phyloP scores from a whole-genome alignment of 2,797 vertebrate species.

The Eulemur coronatus region DNA sequence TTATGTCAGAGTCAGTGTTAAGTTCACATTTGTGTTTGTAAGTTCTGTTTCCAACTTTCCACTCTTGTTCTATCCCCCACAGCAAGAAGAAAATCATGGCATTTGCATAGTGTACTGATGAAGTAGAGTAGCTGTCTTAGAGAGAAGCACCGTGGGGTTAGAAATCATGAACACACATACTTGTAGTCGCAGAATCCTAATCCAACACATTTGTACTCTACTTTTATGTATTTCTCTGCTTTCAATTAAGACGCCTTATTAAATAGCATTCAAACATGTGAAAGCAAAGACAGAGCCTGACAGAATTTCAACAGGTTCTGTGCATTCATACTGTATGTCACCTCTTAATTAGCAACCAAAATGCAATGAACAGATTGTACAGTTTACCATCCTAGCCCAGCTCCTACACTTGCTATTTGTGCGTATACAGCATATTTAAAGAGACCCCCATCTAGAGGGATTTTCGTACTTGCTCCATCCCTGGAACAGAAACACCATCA shows the following conservation, averaged over 20 bases:
- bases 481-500: constrained; percentile 58
- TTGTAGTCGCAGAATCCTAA: constrained; percentile 56
- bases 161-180: constrained; percentile 58
- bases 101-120: constrained; percentile 77
- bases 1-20: constrained; percentile 73
- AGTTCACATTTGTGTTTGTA: constrained; percentile 78
- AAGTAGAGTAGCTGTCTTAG: constrained; percentile 68
- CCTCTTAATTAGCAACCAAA: constrained; percentile 86
- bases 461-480: constrained; percentile 64
- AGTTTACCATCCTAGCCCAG: constrained; percentile 81
- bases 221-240: constrained; percentile 73
- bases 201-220: constrained; percentile 70
- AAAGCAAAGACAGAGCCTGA: constrained; percentile 83
- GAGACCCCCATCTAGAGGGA: constrained; percentile 48
- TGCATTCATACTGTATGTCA: constrained; percentile 80
- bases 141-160: constrained; percentile 68
- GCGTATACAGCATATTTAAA: constrained; percentile 79
- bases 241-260: constrained; percentile 82
- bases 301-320: constrained; percentile 85
- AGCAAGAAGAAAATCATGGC: constrained; percentile 62
- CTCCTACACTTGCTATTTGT: constrained; percentile 79
- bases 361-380: constrained; percentile 83
- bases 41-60: constrained; percentile 78
- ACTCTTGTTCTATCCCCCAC: constrained; percentile 58
- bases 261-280: constrained; percentile 81